Evolutionary conservation across 2,797 vertebrate species (phyloP).

Genomic region (Leuciscus waleckii): DNA sequence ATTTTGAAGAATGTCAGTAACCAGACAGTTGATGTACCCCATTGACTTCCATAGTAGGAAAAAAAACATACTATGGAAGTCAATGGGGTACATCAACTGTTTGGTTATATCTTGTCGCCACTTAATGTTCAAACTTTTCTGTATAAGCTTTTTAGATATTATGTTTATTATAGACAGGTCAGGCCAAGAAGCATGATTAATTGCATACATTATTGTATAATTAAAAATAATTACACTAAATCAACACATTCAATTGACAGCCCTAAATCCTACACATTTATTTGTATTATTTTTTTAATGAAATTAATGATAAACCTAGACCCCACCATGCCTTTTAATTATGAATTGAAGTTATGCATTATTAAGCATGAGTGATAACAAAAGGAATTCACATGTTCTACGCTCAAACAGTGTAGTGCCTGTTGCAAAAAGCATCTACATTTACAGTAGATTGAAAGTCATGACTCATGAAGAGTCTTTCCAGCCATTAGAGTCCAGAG

Average conservation of each 20-base stretch:
- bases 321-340: constrained; percentile 6
- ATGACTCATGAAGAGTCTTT: constrained; percentile 51
- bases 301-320: not conserved
- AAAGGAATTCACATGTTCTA: constrained; percentile 11
- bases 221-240: not conserved
- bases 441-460: constrained; percentile 34
- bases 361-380: constrained; percentile 28
- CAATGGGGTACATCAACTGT: too few relatives aligned
- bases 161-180: not conserved
- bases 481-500: constrained; percentile 46
- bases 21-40: too few relatives aligned
- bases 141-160: not conserved
- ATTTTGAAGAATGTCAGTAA: too few relatives aligned
- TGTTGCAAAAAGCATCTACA: constrained; percentile 19
- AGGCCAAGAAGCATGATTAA: not conserved
- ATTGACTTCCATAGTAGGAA: too few relatives aligned
- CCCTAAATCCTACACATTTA: not conserved
- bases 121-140: not conserved
- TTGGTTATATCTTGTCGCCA: not conserved
- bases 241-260: not conserved
- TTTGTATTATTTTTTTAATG: not conserved
- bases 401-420: not conserved
- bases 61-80: too few relatives aligned
- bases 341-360: constrained; percentile 9
- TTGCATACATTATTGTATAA: not conserved